A percentile compares a stretch with the other conserved stretches of the same genome.
These are phyloP conservation scores for Zoanthus sansibaricus DNA, from an alignment of 92 coral and sea anemone genomes.

Conservation along the genomic window DNA sequence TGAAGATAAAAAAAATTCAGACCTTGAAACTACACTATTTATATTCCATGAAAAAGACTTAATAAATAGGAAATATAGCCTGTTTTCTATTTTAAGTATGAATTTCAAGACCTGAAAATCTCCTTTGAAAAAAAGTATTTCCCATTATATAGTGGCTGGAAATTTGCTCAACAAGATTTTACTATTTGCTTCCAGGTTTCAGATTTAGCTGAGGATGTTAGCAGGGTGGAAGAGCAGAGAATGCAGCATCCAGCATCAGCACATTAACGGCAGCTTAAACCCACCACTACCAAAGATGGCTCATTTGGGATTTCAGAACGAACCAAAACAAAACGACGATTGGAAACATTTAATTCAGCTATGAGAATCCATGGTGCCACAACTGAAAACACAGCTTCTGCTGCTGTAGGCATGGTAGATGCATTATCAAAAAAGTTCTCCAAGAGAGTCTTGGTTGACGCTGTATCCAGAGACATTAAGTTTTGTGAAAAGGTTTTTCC, in stretches of 20 bases:
- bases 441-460: constrained; percentile 2
- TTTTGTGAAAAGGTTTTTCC: constrained; percentile 41
- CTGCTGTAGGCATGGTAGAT: constrained; percentile 58
- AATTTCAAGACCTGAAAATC: not conserved
- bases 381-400: constrained; percentile 34
- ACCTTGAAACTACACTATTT: not conserved
- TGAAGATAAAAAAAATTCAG: not conserved
- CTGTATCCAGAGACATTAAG: not conserved
- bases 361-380: constrained; percentile 59
- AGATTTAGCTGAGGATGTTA: not conserved
- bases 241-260: constrained; percentile 56
- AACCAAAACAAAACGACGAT: constrained; percentile 48
- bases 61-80: not conserved
- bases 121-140: not conserved
- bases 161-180: not conserved
- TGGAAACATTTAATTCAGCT: constrained; percentile 56
- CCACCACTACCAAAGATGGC: constrained; percentile 48
- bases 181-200: not conserved
- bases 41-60: not conserved
- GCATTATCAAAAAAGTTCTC: constrained; percentile 36
- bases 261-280: constrained; percentile 39
- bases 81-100: not conserved
- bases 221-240: not conserved
- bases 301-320: not conserved
- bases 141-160: not conserved